Evolutionary conservation across 2,888 invertebrate species (phyloP), one percentile per base, ranked within the genome.

Genomic region (Rhyacophila evoluta): DNA sequence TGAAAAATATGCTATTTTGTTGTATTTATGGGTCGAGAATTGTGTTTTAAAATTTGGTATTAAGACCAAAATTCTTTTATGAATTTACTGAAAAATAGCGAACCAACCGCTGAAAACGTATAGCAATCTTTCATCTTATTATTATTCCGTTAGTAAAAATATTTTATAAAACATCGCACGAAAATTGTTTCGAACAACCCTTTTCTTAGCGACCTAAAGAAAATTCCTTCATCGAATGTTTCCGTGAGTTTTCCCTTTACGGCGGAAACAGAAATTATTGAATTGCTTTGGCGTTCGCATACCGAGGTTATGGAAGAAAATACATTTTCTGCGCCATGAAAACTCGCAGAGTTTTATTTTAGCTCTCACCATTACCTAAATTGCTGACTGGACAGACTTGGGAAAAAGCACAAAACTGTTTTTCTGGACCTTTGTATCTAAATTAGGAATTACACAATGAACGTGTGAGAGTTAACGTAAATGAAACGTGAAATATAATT

Each of bases 311-410:
- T 69, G 12, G 69, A 69, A 1, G 2, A 69, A 69, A 69, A 28
- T 29, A 69, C 29, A 69, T 33, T 69, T 69, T 69, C 69, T 33
- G 29, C 19, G 55, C 12, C 33, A 12, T 69, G 69, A 33, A 69
- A 69, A 69, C 69, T 28, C n/a, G 69, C 28, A 15, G 8, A 8
- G 69, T 69, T 69, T 69, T 69, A 29, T 29, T 69, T 69, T 29
- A 29, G 55, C 69, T 69, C 12, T 10, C 36, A 25, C 75, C 75
- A 75, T 75, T 75, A 75, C 25, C 67, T 36, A 75, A 75, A 75
- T 75, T 75, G 75, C 75, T 75, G 75, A 75, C 74, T 41, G 74
- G 39, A 41, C 39, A 74, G 41, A 27, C 36, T 68, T 67, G 75
- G 28, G 29, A 2, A 36, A 69, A 69, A 33, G 27, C 10, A 12